phyloP scores from a whole-genome alignment of 2,113 vertebrate genomes.

The Lagopus muta region DNA sequence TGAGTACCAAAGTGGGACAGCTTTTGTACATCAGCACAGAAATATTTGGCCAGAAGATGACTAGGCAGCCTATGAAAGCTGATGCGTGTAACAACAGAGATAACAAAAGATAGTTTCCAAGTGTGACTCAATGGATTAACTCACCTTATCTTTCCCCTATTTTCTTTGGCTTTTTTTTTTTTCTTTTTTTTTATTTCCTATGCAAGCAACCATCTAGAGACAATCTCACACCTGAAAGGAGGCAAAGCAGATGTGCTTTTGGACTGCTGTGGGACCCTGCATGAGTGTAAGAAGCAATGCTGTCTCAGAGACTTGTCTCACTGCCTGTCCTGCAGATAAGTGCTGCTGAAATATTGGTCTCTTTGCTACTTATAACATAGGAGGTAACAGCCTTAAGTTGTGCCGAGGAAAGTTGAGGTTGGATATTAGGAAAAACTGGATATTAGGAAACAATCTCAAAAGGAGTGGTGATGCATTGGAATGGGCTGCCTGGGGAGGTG shows the following conservation, averaged over 20 bases:
- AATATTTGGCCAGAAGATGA: conserved; percentile 19
- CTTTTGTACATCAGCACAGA: not conserved
- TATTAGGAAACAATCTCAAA: no score
- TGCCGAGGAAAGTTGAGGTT: no score
- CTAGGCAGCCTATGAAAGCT: conserved; percentile 33
- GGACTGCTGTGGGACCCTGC: not conserved
- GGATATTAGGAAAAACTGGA: no score
- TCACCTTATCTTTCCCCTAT: accelerated
- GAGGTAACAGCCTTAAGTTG: no score
- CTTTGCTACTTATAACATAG: not conserved
- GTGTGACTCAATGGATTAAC: not conserved
- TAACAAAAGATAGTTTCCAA: conserved; percentile 12
- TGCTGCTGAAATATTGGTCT: not conserved
- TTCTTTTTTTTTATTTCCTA: not conserved
- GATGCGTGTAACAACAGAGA: not conserved
- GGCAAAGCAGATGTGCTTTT: not conserved
- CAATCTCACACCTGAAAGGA: not conserved
- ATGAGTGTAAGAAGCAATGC: not conserved
- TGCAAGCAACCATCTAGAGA: not conserved
- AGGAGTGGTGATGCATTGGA: no score
- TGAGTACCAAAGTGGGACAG: conserved; percentile 42
- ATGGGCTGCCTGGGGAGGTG: no score
- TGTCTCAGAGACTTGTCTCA: not conserved
- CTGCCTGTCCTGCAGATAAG: not conserved
- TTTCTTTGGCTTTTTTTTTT: not conserved